Base-by-base conservation (phyloP, 2,113 vertebrate species). In the Agelaius tricolor region DNA sequence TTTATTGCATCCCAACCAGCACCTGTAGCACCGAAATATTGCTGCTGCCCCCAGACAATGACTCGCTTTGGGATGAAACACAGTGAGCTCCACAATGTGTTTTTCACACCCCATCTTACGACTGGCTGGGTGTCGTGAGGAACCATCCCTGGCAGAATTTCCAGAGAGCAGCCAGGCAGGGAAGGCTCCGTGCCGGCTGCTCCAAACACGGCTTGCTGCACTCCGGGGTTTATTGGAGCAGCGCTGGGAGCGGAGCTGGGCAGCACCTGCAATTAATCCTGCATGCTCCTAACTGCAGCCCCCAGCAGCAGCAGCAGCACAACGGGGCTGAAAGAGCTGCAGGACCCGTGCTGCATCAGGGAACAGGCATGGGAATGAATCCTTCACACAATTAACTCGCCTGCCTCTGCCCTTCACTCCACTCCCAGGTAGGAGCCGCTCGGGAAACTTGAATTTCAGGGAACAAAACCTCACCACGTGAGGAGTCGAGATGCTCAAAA, bases 241-340 rank as follows among this genome's bases (percentile, higher is more conserved):
- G 37, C 68, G 18, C 87, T 81, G 37, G 46, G 61, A 90, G 85
- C 9, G 33, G 79, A 61, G 85, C 81, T 83, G 73, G 84, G 76
- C 94, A 86, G 75, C 73, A 93, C 89, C 95, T 87, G 61, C 96
- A 93, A 95, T 96, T 97, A 95, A 81, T 61, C 66, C 79, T 73
- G 58, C 59, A 63, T 41, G 65, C 73, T 90, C 63, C 68, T 80
- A 93, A 95, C 58, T 95, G 94, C 94, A 96, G 71, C 76, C 54
- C 93, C 93, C 92, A 57, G 55, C 31, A 87, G 84, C 68, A 90
- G 84, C 74, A 90, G 84, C 74, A 96, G 94, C 63, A 89, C 71
- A 66, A 13, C 17, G 71, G 27, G 61, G 84, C 72, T 49, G 67
- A 46, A 69, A 90, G 93, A 80, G 17, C 93, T 94, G 75, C 73